Percentiles rank a stretch among this genome's conserved stretches.
Evolutionary conservation across 1,140 invertebrate genomes (phyloP).

Genomic region (Rhagoletis pomonella): DNA sequence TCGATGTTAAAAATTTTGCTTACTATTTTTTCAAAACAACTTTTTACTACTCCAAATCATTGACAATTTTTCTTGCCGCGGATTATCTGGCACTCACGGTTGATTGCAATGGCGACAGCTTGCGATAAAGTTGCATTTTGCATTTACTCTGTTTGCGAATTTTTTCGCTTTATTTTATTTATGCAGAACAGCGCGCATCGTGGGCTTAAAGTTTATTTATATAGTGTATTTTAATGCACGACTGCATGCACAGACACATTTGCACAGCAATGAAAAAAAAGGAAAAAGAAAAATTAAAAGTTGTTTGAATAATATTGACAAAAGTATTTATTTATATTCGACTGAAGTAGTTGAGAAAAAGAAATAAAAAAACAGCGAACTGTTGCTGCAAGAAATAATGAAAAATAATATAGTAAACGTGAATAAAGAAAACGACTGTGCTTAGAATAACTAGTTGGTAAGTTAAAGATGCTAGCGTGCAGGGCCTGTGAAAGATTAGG

Average conservation of each 20-base stretch:
- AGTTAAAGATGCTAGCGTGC: not conserved
- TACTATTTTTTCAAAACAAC: not conserved
- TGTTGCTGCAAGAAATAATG: not conserved
- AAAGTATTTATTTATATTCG: conserved; percentile 20
- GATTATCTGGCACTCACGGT: conserved; percentile 46
- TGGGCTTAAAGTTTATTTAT: conserved; percentile 42
- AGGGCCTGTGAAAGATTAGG: not conserved
- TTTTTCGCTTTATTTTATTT: not conserved
- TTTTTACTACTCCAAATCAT: not conserved
- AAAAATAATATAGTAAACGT: not conserved
- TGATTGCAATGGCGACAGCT: conserved; percentile 37
- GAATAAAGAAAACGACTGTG: not conserved
- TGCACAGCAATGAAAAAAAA: not conserved
- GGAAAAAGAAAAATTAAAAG: not conserved
- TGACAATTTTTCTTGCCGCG: conserved; percentile 46
- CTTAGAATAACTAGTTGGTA: not conserved
- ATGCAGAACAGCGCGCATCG: not conserved
- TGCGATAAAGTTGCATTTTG: conserved; percentile 24
- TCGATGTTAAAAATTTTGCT: not conserved
- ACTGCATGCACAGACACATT: not conserved
- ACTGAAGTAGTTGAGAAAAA: not conserved
- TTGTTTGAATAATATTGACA: conserved; percentile 46
- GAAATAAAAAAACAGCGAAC: not conserved
- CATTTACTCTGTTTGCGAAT: not conserved
- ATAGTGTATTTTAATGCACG: conserved; percentile 21